These are phyloP conservation scores for Himalopsyche phryganea DNA, from an alignment of 1,140 invertebrate genomes.

Conservation along the genomic window DNA sequence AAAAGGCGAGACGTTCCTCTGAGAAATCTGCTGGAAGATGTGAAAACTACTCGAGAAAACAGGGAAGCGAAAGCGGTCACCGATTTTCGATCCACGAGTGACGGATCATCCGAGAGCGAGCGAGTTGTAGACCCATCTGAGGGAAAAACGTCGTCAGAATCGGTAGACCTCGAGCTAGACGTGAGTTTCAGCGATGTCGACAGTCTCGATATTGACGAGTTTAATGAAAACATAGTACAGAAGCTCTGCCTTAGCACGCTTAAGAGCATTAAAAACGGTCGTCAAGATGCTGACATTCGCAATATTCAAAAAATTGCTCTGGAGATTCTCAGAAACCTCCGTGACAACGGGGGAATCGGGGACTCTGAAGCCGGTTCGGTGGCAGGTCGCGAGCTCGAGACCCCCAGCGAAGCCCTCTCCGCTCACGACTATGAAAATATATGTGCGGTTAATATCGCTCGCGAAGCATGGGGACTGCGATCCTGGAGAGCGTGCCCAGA, in stretches of 20 bases:
- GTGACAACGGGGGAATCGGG: constrained; percentile 45
- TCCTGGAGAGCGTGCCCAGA: constrained; percentile 65
- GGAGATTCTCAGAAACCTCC: constrained; percentile 53
- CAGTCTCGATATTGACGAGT: constrained; percentile 52
- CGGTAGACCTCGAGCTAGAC: constrained; percentile 52
- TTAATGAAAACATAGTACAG: constrained; percentile 54
- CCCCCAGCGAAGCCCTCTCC: constrained; percentile 58
- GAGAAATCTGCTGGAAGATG: constrained; percentile 48
- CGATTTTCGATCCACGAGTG: constrained; percentile 18
- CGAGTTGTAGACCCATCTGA: constrained; percentile 40
- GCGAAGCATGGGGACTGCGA: constrained; percentile 64
- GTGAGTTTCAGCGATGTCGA: constrained; percentile 54
- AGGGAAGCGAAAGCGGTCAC: neutral
- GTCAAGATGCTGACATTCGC: constrained; percentile 52
- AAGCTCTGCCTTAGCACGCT: constrained; percentile 51
- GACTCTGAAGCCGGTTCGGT: constrained; percentile 31
- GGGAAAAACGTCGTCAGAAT: constrained; percentile 51
- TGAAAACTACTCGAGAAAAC: constrained; percentile 35
- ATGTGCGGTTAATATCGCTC: constrained; percentile 61
- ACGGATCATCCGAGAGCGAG: constrained; percentile 21
- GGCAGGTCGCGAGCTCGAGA: constrained; percentile 47
- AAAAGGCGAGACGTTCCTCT: constrained; percentile 18
- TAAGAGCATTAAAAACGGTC: constrained; percentile 53
- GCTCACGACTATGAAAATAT: constrained; percentile 69
- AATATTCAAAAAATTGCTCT: constrained; percentile 53